Evolutionary conservation across 2,113 vertebrate genomes (phyloP), one percentile per base, ranked within the genome.

Genomic region (Trogon melanurus): DNA sequence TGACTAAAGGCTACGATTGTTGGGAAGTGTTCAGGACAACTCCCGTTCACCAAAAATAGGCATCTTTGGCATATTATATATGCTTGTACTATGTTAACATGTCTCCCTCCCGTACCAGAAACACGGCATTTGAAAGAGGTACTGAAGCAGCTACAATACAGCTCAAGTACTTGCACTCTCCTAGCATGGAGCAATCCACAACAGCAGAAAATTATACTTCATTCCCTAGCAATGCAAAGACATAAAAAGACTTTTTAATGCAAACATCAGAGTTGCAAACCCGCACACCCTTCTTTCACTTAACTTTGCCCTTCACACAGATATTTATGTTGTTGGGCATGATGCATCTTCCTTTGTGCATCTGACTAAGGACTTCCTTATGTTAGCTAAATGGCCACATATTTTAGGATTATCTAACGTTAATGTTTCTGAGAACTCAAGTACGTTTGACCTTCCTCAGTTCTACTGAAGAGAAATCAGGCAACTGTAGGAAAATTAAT

Each of bases 341-440:
- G 22, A 91, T 84, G 20, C 32, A 94, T 89, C 70, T 79, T 86
- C 45, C 67, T 93, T 79, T 50, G 58, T 22, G 54, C n/a, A 93
- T 89, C 66, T 92, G 80, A 89, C 70, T 89, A 91, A 72, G 48
- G 36, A 79, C 82, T 85, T 95, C 74, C 61, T 82, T 79, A 92
- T n/a, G 57, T 88, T 91, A 84, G 34, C 74, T 93, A 92, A 95
- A 81, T 56, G 50, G 71, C 54, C 25, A 8, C 70, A 91, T 95
- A 94, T 93, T 96, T 95, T 94, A 95, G 70, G 53, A 73, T 91
- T 93, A 92, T 84, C 60, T 80, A 95, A 93, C 76, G n/a, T 57
- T 85, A 92, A 95, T 58, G 81, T 73, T 86, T 93, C 83, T 66
- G 66, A 91, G 71, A 92, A 91, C 72, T 76, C 60, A 81, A 89